Percentiles rank a stretch among this genome's conserved stretches.
These are phyloP conservation scores for Mormyrus lacerda DNA, from an alignment of 2,113 vertebrate species.

Conservation along the genomic window DNA sequence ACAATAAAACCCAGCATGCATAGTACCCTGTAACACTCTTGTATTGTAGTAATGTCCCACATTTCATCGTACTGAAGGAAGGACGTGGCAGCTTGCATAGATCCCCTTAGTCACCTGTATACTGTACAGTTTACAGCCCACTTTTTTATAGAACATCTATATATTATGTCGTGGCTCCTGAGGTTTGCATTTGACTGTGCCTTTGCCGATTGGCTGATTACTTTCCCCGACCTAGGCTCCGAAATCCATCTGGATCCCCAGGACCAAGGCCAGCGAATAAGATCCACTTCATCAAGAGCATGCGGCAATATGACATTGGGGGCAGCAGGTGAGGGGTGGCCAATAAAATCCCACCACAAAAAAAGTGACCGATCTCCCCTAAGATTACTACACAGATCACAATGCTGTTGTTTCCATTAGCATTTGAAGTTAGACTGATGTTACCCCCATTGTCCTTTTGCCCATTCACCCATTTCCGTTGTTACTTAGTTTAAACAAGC, in stretches of 20 bases:
- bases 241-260: conserved; percentile 78
- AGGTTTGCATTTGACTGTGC: neutral
- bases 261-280: conserved; percentile 80
- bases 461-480: neutral
- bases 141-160: neutral
- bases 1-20: neutral
- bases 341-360: neutral
- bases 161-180: neutral
- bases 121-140: neutral
- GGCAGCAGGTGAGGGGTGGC: conserved; percentile 72
- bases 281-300: conserved; percentile 96
- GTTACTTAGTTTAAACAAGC: neutral
- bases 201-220: neutral
- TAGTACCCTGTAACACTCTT: neutral
- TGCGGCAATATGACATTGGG: conserved; percentile 93
- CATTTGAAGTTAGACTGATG: neutral
- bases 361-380: neutral
- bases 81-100: neutral
- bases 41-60: neutral
- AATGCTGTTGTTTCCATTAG: neutral
- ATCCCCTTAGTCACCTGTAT: neutral
- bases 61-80: neutral
- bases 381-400: neutral
- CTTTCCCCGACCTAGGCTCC: conserved; percentile 48
- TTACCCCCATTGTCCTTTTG: neutral